Percentiles rank a stretch among this genome's conserved stretches.
These are phyloP conservation scores for Tribolium freemani DNA, from an alignment of 2,888 invertebrate genomes.

Conservation along the genomic window DNA sequence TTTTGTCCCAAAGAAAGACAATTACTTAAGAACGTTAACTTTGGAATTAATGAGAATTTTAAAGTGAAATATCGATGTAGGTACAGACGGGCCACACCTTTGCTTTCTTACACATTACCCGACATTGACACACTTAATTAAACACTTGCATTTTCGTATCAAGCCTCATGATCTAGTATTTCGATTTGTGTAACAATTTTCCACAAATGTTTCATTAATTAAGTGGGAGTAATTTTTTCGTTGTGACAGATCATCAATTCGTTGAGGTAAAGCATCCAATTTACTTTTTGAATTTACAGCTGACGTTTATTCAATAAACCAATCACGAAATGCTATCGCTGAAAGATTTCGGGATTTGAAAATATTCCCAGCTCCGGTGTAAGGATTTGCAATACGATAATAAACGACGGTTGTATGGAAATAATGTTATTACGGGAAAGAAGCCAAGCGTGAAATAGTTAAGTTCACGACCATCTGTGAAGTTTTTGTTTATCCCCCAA, in stretches of 20 bases:
- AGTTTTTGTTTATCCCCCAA: constrained; percentile 11
- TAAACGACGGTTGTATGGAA: background rate
- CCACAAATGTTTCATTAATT: background rate
- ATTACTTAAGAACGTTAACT: constrained; percentile 34
- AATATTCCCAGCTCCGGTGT: background rate
- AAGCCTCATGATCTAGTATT: background rate
- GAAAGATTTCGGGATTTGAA: background rate
- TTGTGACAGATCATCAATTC: constrained; percentile 19
- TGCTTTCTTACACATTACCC: constrained; percentile 47
- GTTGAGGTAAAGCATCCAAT: constrained; percentile 24
- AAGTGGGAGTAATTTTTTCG: background rate
- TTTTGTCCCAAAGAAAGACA: constrained; percentile 22
- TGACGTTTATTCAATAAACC: constrained; percentile 38
- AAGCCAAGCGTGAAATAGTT: constrained; percentile 2
- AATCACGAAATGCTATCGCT: constrained; percentile 27
- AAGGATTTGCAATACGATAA: background rate
- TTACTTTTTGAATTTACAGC: constrained; percentile 32
- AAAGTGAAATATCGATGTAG: constrained; percentile 28
- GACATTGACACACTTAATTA: constrained; percentile 44
- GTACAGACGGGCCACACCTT: constrained; percentile 44
- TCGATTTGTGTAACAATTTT: background rate
- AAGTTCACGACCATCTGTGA: background rate
- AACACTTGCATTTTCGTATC: constrained; percentile 39
- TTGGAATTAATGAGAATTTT: constrained; percentile 38
- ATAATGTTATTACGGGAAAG: constrained; percentile 4